Evolutionary conservation across 2,888 invertebrate genomes (phyloP).

Genomic region (Acrobasis repandana): DNA sequence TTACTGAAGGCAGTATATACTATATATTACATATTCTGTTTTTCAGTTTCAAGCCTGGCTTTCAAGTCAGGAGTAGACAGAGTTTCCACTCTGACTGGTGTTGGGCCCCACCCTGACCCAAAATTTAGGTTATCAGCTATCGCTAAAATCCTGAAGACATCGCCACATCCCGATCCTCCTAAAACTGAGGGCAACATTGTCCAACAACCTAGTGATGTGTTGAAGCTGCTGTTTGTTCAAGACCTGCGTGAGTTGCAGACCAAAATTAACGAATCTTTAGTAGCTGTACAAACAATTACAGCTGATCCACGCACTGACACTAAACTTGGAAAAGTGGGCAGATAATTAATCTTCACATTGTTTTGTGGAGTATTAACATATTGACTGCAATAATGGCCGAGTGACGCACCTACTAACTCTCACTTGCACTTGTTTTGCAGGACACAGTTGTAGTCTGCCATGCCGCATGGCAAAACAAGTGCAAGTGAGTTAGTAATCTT

Average conservation of each 20-base stretch:
- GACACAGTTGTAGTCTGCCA: no score
- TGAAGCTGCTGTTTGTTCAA: constrained; percentile 91
- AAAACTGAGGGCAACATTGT: constrained; percentile 58
- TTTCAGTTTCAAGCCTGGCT: constrained; percentile 90
- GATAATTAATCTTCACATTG: constrained; percentile 46
- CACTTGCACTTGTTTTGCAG: no score
- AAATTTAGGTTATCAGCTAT: constrained; percentile 82
- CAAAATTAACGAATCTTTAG: constrained; percentile 96
- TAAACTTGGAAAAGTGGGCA: constrained; percentile 95
- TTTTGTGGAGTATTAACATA: constrained; percentile 1
- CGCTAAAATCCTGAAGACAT: constrained; percentile 90
- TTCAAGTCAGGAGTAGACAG: constrained; percentile 92
- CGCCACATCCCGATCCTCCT: constrained; percentile 88
- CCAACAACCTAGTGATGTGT: constrained; percentile 84
- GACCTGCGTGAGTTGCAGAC: constrained; percentile 95
- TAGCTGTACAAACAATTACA: constrained; percentile 94
- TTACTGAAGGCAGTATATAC: no score
- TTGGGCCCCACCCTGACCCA: constrained; percentile 73
- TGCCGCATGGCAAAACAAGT: no score
- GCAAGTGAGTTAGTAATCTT: no score
- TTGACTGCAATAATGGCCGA: no score
- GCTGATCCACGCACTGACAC: constrained; percentile 99
- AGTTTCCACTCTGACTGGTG: constrained; percentile 85
- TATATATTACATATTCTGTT: not conserved
- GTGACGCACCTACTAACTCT: no score